phyloP scores from a whole-genome alignment of 2,888 invertebrate species.

The Agrotis segetum region DNA sequence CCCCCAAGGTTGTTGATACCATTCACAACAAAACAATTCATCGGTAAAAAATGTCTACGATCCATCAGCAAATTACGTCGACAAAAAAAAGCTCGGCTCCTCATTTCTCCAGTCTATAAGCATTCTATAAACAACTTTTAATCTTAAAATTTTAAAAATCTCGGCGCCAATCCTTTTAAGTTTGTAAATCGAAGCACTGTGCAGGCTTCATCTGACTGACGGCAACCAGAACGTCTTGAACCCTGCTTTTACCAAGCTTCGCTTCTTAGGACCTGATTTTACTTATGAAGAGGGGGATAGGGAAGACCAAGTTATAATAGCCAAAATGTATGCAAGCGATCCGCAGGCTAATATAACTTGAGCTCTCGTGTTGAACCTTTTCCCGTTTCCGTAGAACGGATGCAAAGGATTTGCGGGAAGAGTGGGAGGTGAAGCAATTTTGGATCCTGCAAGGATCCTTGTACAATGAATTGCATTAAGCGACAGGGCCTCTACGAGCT shows the following conservation, averaged over 20 bases:
- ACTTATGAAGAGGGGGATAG: constrained; percentile 52
- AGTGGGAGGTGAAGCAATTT: constrained; percentile 63
- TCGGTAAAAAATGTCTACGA: neutral
- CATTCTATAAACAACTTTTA: constrained; percentile 58
- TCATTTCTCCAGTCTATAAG: constrained; percentile 42
- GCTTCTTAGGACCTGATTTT: constrained; percentile 68
- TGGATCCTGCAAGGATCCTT: constrained; percentile 80
- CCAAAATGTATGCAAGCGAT: constrained; percentile 76
- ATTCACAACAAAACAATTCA: constrained; percentile 2
- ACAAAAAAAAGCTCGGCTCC: neutral
- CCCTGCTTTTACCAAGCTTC: constrained; percentile 46
- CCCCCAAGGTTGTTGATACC: neutral
- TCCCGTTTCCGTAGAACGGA: constrained; percentile 53
- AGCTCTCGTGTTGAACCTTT: constrained; percentile 64
- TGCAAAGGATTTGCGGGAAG: constrained; percentile 57
- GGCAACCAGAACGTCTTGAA: constrained; percentile 68
- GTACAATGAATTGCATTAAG: constrained; percentile 89
- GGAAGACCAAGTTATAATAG: constrained; percentile 71
- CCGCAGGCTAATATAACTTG: constrained; percentile 67
- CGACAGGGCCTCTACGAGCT: constrained; percentile 84
- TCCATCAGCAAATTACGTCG: constrained; percentile 16
- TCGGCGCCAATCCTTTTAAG: constrained; percentile 80
- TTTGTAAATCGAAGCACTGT: constrained; percentile 81
- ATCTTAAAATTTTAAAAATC: constrained; percentile 75
- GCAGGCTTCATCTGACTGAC: constrained; percentile 81